A percentile compares a stretch with the other conserved stretches of the same genome.
Conservation (phyloP, 1,140 invertebrate species). For the Globodera ellingtonae region DNA sequence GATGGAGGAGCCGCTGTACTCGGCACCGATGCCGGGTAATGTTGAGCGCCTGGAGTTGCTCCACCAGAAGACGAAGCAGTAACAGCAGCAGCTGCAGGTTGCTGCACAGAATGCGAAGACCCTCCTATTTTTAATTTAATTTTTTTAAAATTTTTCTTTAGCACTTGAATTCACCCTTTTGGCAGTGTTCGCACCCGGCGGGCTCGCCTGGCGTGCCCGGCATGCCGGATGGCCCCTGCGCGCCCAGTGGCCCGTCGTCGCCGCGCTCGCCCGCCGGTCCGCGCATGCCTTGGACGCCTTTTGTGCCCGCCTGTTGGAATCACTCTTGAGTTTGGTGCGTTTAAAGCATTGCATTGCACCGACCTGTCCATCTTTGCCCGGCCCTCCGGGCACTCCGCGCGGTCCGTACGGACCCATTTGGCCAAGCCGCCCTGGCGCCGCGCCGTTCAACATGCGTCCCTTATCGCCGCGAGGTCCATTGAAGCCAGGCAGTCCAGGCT, state of each 20-base stretch:
- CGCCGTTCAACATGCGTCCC: slow-evolving; percentile 7
- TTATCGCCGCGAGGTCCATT: not conserved
- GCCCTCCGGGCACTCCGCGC: not conserved
- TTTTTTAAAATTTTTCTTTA: too few relatives aligned
- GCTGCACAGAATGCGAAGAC: too few relatives aligned
- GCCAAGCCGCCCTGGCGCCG: not conserved
- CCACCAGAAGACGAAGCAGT: too few relatives aligned
- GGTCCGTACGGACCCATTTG: not conserved
- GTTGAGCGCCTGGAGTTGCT: too few relatives aligned
- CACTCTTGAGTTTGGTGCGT: not conserved
- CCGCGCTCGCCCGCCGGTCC: not conserved
- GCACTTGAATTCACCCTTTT: not conserved
- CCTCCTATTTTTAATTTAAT: too few relatives aligned
- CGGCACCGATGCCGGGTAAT: too few relatives aligned
- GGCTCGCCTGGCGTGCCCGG: not conserved
- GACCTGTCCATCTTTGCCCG: not conserved
- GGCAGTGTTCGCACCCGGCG: not conserved
- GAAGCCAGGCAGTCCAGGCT: not conserved
- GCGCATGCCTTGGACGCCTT: not conserved
- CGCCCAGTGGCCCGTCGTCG: not conserved
- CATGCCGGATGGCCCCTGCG: not conserved
- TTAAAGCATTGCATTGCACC: not conserved
- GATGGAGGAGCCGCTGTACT: too few relatives aligned
- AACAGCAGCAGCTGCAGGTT: too few relatives aligned
- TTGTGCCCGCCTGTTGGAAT: not conserved